Evolutionary conservation across 2,113 vertebrate species (phyloP), one percentile per base, ranked within the genome.

Genomic region (Chloroceryle aenea): DNA sequence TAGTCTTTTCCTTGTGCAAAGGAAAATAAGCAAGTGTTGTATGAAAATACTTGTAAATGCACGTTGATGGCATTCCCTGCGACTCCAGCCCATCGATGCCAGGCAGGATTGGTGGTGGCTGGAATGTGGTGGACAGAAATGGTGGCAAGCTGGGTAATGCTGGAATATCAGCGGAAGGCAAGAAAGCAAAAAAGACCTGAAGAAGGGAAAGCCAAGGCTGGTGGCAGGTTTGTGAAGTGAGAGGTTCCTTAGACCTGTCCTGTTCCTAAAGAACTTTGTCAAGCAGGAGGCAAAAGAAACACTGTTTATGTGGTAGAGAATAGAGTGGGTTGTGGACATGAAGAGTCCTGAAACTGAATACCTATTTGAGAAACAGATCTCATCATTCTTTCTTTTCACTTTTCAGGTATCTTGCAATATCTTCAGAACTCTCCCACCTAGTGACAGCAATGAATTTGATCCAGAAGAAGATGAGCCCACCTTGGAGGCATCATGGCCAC

Each of bases 391-490:
- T 81, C 25, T 75, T 75, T 78, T 95, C 12, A 36, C 36, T 85
- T 96, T 85, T 69, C 95, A 99, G 99, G 99, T 99, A 97, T 99
- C 99, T 98, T 99, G 99, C 98, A 99, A 99, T 99, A 99, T 99
- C 98, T 99, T 99, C 98, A 99, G 99, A 98, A 99, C 99, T 96
- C 99, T 99, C 98, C 99, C 99, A 95, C 99, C 99, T 97, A 99
- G 99, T 84, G 99, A 99, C 98, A 99, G 99, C 98, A 99, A 99
- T 68, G 99, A 99, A 98, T 99, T 99, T 97, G 99, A 99, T 98
- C 99, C 99, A 58, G 99, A 99, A 97, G 99, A 99, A 97, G 99
- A 99, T 92, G 99, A 99, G 97, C 99, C 99, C 83, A 99, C 99
- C 69, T 98, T 99, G 84, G 99, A 99, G 97, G 99, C 99, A 79